Conservation (phyloP, 2,113 vertebrate species). For the Solenodon paradoxus region DNA sequence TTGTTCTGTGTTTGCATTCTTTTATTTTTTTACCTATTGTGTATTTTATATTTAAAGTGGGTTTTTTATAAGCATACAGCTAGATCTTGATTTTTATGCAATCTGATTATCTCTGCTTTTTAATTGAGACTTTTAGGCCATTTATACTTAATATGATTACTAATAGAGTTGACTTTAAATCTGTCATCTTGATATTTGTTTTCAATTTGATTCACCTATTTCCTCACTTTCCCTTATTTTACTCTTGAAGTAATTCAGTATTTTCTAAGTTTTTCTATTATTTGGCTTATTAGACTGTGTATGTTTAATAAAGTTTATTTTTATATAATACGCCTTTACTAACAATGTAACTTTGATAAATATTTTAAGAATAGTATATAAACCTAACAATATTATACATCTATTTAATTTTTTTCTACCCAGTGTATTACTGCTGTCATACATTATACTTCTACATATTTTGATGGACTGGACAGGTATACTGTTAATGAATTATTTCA, state of each 20-base stretch:
- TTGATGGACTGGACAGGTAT: not conserved
- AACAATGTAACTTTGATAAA: not conserved
- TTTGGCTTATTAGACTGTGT: not conserved
- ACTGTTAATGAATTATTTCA: not conserved
- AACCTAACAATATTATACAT: not conserved
- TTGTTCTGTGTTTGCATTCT: not conserved
- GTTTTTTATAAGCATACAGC: not conserved
- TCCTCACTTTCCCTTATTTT: not conserved
- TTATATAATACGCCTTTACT: not conserved
- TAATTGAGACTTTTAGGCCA: not conserved
- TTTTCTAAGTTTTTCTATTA: not conserved
- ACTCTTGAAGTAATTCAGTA: not conserved
- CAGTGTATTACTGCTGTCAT: too few relatives aligned
- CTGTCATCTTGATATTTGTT: too few relatives aligned
- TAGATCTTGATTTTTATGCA: not conserved
- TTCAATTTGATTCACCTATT: not conserved
- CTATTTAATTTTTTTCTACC: not conserved
- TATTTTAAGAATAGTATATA: not conserved
- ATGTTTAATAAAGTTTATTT: not conserved
- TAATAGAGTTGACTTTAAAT: too few relatives aligned
- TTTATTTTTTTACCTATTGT: not conserved
- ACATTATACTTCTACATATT: not conserved
- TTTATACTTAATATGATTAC: too few relatives aligned
- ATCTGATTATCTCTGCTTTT: not conserved
- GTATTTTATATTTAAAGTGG: not conserved